These are phyloP conservation scores for Empidonax traillii DNA, from an alignment of 2,113 vertebrate species.

Conservation along the genomic window DNA sequence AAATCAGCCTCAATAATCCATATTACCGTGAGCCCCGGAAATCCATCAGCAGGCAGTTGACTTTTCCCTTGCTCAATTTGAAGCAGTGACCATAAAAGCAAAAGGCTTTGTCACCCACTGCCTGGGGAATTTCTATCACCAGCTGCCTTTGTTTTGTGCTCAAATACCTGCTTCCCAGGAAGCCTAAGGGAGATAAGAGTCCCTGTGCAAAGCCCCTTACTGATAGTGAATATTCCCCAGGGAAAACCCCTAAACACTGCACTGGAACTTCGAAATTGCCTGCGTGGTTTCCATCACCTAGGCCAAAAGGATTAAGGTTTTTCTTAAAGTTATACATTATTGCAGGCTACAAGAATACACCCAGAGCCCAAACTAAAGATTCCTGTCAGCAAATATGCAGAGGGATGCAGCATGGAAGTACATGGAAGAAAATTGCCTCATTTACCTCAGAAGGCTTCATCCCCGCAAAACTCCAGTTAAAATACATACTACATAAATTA, in stretches of 20 bases:
- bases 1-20: background rate
- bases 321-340: background rate
- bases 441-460: slow-evolving; percentile 54
- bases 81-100: background rate
- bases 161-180: background rate
- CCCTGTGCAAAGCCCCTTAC: background rate
- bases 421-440: slow-evolving; percentile 48
- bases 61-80: background rate
- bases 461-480: slow-evolving; percentile 47
- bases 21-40: background rate
- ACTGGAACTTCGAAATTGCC: background rate
- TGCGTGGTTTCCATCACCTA: background rate
- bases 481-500: slow-evolving; percentile 58
- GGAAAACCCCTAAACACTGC: background rate
- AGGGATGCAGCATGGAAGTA: slow-evolving; percentile 24
- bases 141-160: background rate
- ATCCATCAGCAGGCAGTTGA: background rate
- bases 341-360: background rate
- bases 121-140: background rate
- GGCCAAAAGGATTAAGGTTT: slow-evolving; percentile 15
- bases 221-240: background rate
- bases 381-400: slow-evolving; percentile 17
- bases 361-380: background rate
- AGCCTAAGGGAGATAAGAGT: background rate
- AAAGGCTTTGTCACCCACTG: background rate